Percentiles rank a stretch among this genome's conserved stretches.
These are phyloP conservation scores for Dryoscopus gambensis DNA, from an alignment of 2,113 vertebrate species.

Conservation along the genomic window DNA sequence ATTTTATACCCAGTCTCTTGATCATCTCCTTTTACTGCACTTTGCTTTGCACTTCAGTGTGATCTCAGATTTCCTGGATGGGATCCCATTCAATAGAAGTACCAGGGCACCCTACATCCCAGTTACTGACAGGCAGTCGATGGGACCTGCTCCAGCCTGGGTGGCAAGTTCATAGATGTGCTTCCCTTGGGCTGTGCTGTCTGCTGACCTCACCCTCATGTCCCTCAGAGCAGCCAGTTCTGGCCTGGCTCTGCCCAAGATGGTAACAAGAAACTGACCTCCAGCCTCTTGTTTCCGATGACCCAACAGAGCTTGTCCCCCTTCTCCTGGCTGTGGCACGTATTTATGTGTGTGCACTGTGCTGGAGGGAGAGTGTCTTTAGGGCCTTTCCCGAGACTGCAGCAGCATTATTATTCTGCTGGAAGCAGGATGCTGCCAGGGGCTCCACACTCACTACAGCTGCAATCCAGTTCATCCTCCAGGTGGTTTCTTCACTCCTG, in stretches of 20 bases:
- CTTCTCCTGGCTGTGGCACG: neutral
- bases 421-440: neutral
- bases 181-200: neutral
- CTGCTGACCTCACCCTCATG: neutral
- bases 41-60: neutral
- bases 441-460: neutral
- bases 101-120: neutral
- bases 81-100: neutral
- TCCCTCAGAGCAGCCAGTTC: neutral
- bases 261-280: neutral
- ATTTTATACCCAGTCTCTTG: neutral
- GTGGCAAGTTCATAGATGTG: neutral
- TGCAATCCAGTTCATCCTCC: neutral
- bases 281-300: neutral
- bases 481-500: neutral
- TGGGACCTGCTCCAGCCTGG: neutral
- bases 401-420: neutral
- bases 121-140: accelerated
- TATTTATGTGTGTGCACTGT: neutral
- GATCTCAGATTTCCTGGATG: neutral
- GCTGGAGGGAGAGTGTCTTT: neutral
- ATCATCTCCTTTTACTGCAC: neutral
- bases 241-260: neutral
- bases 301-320: neutral
- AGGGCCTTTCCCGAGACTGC: neutral